phyloP scores from a whole-genome alignment of 2,113 vertebrate species.

The Dicentrarchus labrax region DNA sequence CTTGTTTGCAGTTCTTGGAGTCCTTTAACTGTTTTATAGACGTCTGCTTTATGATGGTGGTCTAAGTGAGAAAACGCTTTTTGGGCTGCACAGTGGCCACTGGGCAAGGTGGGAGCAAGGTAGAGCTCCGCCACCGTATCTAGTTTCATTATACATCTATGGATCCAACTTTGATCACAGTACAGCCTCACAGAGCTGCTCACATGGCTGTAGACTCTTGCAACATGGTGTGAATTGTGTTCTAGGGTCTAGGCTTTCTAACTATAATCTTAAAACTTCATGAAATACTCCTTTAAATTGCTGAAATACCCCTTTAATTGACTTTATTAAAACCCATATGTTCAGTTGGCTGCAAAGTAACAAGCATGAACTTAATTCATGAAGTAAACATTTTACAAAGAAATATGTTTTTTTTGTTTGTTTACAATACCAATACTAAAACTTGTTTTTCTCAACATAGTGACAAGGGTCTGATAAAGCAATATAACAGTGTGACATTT shows the following conservation, averaged over 20 bases:
- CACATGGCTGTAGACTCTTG: neutral
- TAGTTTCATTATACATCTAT: too few relatives aligned
- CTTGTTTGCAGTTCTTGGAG: too few relatives aligned
- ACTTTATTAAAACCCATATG: neutral
- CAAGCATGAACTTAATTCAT: neutral
- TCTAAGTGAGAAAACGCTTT: too few relatives aligned
- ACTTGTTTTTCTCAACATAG: neutral
- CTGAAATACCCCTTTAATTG: neutral
- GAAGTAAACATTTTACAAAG: neutral
- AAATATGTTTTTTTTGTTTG: neutral
- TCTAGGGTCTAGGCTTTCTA: neutral
- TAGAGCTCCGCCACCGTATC: too few relatives aligned
- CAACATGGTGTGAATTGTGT: neutral
- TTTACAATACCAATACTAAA: neutral
- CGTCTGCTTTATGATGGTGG: too few relatives aligned
- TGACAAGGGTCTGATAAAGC: slow-evolving; percentile 27
- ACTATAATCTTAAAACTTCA: neutral
- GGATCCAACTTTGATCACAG: too few relatives aligned
- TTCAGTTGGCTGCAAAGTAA: neutral
- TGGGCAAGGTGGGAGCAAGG: too few relatives aligned
- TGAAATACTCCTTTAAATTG: neutral
- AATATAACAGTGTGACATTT: slow-evolving; percentile 36
- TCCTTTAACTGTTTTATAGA: too few relatives aligned
- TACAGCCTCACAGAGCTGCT: neutral
- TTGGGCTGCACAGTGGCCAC: too few relatives aligned